Evolutionary conservation across 2,113 vertebrate species (phyloP).

Genomic region (Noctilio leporinus): DNA sequence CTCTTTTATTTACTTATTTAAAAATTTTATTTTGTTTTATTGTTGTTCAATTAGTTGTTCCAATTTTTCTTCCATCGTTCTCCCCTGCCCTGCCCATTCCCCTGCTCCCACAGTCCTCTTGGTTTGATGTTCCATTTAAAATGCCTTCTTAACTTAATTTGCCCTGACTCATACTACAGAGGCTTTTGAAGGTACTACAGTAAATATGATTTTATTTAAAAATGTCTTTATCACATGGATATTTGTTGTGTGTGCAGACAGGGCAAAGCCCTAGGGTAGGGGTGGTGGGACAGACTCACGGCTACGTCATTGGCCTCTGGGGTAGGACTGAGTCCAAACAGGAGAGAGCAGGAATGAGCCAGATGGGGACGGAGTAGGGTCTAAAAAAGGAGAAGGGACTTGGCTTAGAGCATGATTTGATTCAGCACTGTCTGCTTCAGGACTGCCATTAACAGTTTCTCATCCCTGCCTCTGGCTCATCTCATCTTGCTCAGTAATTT

Average conservation of each 20-base stretch:
- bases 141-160: background rate
- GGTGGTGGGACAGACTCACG: background rate
- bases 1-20: too few relatives aligned
- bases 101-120: too few relatives aligned
- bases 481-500: constrained; percentile 8
- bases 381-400: background rate
- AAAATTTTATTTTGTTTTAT: too few relatives aligned
- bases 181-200: background rate
- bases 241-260: background rate
- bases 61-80: too few relatives aligned
- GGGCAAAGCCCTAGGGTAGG: too few relatives aligned
- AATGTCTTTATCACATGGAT: background rate
- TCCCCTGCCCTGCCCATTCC: too few relatives aligned
- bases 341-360: background rate
- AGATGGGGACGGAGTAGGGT: background rate
- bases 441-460: background rate
- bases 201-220: background rate
- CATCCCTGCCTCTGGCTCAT: background rate
- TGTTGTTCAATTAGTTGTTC: too few relatives aligned
- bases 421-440: background rate
- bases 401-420: background rate
- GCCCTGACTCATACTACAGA: background rate
- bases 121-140: background rate
- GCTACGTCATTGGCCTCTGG: background rate
- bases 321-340: background rate